phyloP scores from a whole-genome alignment of 2,888 invertebrate species.

The Xylota sylvarum region DNA sequence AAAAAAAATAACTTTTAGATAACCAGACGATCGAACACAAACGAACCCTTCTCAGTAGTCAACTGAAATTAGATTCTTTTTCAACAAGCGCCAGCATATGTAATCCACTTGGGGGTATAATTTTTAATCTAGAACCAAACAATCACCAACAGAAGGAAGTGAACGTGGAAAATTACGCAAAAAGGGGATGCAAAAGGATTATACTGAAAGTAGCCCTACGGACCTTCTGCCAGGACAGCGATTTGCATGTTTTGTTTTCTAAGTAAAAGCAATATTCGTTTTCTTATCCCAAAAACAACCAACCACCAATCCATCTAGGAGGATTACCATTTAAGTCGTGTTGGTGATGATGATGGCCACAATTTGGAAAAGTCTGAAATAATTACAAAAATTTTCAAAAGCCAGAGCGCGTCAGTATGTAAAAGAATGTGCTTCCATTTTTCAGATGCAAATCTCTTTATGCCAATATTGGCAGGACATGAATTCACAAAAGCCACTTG shows the following conservation, averaged over 20 bases:
- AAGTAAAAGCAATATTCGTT: neutral
- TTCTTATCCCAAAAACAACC: neutral
- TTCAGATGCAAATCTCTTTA: neutral
- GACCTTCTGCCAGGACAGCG: neutral
- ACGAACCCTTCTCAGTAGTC: slow-evolving; percentile 50
- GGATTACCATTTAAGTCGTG: neutral
- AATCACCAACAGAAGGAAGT: slow-evolving; percentile 1
- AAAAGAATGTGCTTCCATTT: neutral
- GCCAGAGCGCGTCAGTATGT: too few relatives aligned
- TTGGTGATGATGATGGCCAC: neutral
- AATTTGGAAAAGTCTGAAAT: neutral
- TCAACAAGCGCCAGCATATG: slow-evolving; percentile 23
- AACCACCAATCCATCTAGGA: neutral
- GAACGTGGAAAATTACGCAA: neutral
- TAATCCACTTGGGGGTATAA: slow-evolving; percentile 27
- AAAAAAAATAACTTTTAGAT: neutral
- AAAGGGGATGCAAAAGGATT: neutral
- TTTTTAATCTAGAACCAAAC: slow-evolving; percentile 39
- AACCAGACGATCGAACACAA: slow-evolving; percentile 20
- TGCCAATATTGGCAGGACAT: neutral
- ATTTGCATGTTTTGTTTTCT: slow-evolving; percentile 1
- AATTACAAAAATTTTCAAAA: neutral
- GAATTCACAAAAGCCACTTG: slow-evolving; percentile 7
- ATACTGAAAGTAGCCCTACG: neutral
- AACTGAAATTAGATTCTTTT: slow-evolving; percentile 15